Evolutionary conservation across 2,797 vertebrate species (phyloP).

Genomic region (Pangasius krempfi): DNA sequence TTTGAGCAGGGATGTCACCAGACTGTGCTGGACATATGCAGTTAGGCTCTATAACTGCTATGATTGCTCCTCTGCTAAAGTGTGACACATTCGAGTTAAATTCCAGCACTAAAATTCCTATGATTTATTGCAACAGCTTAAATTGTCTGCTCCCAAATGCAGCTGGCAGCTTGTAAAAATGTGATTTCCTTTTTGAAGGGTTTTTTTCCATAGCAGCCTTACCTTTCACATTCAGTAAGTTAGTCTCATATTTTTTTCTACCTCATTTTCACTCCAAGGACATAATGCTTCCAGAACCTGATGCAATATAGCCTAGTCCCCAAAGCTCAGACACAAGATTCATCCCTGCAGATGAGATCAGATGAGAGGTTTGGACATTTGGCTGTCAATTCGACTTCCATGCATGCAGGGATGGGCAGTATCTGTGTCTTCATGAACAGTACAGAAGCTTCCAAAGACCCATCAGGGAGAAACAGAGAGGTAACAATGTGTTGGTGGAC

Average conservation of each 20-base stretch:
- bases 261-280: constrained; percentile 6
- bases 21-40: neutral
- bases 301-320: neutral
- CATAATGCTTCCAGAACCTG: neutral
- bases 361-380: neutral
- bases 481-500: neutral
- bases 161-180: neutral
- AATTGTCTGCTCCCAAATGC: neutral
- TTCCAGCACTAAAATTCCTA: neutral
- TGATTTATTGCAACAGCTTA: constrained; percentile 3
- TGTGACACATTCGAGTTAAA: neutral
- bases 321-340: neutral
- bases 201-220: neutral
- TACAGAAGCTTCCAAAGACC: neutral
- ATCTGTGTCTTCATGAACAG: neutral
- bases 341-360: neutral
- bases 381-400: neutral
- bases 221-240: constrained; percentile 1
- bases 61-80: neutral
- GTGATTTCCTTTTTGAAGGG: neutral
- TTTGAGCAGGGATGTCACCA: neutral
- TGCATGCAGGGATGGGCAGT: neutral
- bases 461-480: neutral
- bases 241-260: neutral
- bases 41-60: neutral